Percentiles rank a stretch among this genome's conserved stretches.
Evolutionary conservation across 2,113 vertebrate species (phyloP).

Genomic region (Anhinga anhinga): DNA sequence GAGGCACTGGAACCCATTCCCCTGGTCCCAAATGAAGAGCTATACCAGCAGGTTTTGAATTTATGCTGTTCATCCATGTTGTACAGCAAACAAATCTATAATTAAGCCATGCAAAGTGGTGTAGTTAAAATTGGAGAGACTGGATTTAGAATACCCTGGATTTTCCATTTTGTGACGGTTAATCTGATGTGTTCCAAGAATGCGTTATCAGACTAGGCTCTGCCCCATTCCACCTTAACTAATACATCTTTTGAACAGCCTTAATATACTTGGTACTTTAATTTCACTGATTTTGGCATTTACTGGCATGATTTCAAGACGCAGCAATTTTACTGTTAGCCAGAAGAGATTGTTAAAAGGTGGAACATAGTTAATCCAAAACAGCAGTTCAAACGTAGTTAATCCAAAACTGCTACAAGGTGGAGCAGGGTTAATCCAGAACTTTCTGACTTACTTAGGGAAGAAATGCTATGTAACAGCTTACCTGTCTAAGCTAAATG

Average conservation of each 20-base stretch:
- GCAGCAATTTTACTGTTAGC: background rate
- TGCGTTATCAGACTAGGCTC: background rate
- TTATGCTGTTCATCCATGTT: fast-evolving
- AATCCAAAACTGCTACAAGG: background rate
- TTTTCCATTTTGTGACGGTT: background rate
- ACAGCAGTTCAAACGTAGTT: background rate
- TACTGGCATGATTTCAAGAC: background rate
- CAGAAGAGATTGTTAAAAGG: background rate
- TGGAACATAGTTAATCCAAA: background rate
- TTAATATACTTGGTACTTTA: background rate
- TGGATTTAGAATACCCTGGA: background rate
- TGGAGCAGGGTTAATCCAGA: background rate
- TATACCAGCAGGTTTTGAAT: background rate
- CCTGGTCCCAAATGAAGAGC: background rate
- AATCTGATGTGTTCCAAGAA: background rate
- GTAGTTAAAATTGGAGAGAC: background rate
- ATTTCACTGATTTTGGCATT: background rate
- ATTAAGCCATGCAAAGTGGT: background rate
- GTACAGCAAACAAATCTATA: fast-evolving
- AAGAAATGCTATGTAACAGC: background rate
- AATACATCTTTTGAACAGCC: background rate
- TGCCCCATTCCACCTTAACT: fast-evolving
- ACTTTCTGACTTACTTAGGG: background rate
- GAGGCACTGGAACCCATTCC: background rate
- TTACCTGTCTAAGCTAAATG: background rate